These are phyloP conservation scores for Actenoides hombroni DNA, from an alignment of 2,113 vertebrate species.

Conservation along the genomic window DNA sequence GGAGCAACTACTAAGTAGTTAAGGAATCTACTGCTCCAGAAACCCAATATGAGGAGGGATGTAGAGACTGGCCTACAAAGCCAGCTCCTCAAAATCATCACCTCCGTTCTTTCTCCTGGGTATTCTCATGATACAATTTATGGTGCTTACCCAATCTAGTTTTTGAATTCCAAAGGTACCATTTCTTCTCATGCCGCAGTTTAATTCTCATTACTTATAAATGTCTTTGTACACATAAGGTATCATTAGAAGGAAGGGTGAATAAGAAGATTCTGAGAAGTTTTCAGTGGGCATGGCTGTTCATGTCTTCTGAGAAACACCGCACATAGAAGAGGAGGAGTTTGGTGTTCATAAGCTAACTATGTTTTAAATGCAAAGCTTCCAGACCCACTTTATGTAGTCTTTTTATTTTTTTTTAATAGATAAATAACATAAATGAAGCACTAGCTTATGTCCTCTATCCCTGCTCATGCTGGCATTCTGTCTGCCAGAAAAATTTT, in stretches of 20 bases:
- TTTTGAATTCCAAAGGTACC: neutral
- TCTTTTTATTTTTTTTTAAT: neutral
- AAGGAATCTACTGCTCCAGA: neutral
- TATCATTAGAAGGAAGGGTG: neutral
- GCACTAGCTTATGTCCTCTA: neutral
- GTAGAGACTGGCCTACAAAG: neutral
- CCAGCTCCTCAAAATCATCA: neutral
- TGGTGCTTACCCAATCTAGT: neutral
- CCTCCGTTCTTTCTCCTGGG: neutral
- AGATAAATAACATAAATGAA: neutral
- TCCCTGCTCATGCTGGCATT: neutral
- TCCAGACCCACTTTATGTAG: neutral
- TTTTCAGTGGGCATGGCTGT: neutral
- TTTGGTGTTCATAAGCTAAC: neutral
- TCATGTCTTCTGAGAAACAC: neutral
- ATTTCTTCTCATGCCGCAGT: neutral
- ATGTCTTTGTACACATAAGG: neutral
- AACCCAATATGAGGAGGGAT: neutral
- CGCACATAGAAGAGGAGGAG: fast-evolving
- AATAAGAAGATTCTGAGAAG: neutral
- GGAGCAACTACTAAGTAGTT: neutral
- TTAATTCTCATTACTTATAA: neutral
- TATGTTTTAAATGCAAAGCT: neutral
- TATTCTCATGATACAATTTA: neutral
- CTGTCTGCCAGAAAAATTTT: neutral